Percentiles rank a stretch among this genome's conserved stretches.
Evolutionary conservation across 2,888 invertebrate species (phyloP).

Genomic region (Biston betularia): DNA sequence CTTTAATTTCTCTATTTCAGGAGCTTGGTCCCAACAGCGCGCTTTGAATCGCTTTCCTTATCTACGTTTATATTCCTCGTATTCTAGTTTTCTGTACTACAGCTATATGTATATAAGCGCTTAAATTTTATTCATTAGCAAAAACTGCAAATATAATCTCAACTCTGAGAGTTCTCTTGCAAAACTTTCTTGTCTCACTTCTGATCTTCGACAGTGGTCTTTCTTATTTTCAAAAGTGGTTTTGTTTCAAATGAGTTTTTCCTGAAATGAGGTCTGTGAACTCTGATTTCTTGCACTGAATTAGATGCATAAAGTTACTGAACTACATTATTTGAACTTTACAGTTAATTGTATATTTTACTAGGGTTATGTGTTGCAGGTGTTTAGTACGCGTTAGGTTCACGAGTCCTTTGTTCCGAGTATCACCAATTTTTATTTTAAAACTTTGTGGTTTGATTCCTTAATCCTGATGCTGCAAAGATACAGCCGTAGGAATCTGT

Average conservation of each 20-base stretch:
- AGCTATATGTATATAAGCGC: slow-evolving; percentile 12
- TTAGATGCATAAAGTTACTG: background rate
- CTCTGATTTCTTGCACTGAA: background rate
- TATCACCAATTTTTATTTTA: too few relatives aligned
- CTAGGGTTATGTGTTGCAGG: too few relatives aligned
- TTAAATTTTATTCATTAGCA: slow-evolving; percentile 26
- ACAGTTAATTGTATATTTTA: too few relatives aligned
- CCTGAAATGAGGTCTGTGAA: slow-evolving; percentile 28
- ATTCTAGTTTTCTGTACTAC: slow-evolving; percentile 9
- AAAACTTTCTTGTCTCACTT: slow-evolving; percentile 23
- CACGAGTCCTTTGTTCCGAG: too few relatives aligned
- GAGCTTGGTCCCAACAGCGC: slow-evolving; percentile 24
- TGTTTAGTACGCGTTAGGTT: too few relatives aligned
- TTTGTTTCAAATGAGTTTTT: slow-evolving; percentile 43
- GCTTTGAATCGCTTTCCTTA: slow-evolving; percentile 18
- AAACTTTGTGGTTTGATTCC: too few relatives aligned
- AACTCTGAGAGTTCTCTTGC: slow-evolving; percentile 10
- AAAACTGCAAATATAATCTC: slow-evolving; percentile 20
- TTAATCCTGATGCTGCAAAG: too few relatives aligned
- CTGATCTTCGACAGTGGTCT: slow-evolving; percentile 29
- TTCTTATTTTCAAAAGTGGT: slow-evolving; percentile 38
- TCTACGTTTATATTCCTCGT: slow-evolving; percentile 22
- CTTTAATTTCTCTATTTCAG: slow-evolving; percentile 48
- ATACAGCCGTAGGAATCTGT: too few relatives aligned
- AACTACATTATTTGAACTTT: background rate